Evolutionary conservation across 2,888 invertebrate genomes (phyloP).

Genomic region (Phaedon cochleariae): DNA sequence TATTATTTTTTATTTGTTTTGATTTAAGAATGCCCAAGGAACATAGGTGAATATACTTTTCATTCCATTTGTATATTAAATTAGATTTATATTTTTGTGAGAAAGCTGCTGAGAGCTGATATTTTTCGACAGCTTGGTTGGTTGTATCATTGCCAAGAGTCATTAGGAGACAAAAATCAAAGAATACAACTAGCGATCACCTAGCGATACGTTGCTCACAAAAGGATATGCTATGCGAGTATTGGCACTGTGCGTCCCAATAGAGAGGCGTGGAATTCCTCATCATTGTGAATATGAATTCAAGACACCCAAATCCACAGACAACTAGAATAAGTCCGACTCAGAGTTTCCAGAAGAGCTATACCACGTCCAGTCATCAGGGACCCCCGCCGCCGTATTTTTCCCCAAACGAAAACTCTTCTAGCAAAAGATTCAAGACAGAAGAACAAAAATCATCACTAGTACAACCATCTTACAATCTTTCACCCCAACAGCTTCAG

Average conservation of each 20-base stretch:
- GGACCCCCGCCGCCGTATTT: slow-evolving; percentile 88
- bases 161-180: slow-evolving; percentile 85
- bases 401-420: slow-evolving; percentile 60
- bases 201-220: slow-evolving; percentile 87
- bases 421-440: slow-evolving; percentile 70
- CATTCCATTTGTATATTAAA: neutral
- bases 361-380: slow-evolving; percentile 62
- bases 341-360: slow-evolving; percentile 56
- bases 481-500: slow-evolving; percentile 86
- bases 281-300: slow-evolving; percentile 98
- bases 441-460: slow-evolving; percentile 56
- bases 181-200: slow-evolving; percentile 84
- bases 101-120: slow-evolving; percentile 77
- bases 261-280: slow-evolving; percentile 99
- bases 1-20: slow-evolving; percentile 22
- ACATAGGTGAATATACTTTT: slow-evolving; percentile 19
- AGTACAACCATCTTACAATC: slow-evolving; percentile 67
- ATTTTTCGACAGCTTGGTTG: slow-evolving; percentile 95
- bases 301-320: slow-evolving; percentile 64
- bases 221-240: slow-evolving; percentile 92
- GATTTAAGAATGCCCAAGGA: slow-evolving; percentile 19
- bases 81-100: slow-evolving; percentile 10
- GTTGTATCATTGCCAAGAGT: slow-evolving; percentile 91
- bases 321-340: slow-evolving; percentile 45
- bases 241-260: slow-evolving; percentile 97